Base-by-base conservation (phyloP, 2,113 vertebrate species). In the Piaya cayana region DNA sequence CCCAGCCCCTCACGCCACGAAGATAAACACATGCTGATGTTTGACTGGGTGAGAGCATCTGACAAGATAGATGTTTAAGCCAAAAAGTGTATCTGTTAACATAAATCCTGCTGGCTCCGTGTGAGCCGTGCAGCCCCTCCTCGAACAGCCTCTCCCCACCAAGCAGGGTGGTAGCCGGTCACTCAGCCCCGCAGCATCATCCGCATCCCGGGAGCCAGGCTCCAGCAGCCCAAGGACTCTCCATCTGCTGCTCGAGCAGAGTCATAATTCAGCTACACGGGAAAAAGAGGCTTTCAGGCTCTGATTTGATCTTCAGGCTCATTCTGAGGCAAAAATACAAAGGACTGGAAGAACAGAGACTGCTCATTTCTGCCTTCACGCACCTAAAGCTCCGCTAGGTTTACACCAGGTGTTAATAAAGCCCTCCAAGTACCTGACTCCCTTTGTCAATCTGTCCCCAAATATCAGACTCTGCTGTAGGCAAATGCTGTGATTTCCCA, bases 211-310 rank as follows among this genome's bases (percentile, higher is more conserved):
- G 0, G 23, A 36, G 63, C 68, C 62, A 43, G 55, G 43, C 30
- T 45, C 62, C 87, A 9, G 29, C 5, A 26, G 37, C 76, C 78
- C 87, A 30, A 15, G 78, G 69, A 43, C 37, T 22, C 29, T 55
- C 65, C 76, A 7, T 29, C 56, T 63, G 68, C 62, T 2, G 2
- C 95, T 5, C 7, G 26, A 49, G 56, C 52, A 18, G n/a, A 34
- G 42, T 1, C 80, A 27, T 42, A 8, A 3, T 2, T 6, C 4
- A 1, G 26, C 2, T 37, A 11, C 42, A 21, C 0, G 1, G 22
- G 9, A 32, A 55, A n/a, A 55, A 12, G 0, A 2, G 30, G 29
- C 9, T n/a, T 8, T 27, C 22, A 26, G 65, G 47, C 81, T 67
- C 67, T 0, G 1, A 5, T 22, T 74, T 17, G 39, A 39, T 45